Evolutionary conservation across 2,888 invertebrate genomes (phyloP).

Genomic region (Apodemia hepburni): DNA sequence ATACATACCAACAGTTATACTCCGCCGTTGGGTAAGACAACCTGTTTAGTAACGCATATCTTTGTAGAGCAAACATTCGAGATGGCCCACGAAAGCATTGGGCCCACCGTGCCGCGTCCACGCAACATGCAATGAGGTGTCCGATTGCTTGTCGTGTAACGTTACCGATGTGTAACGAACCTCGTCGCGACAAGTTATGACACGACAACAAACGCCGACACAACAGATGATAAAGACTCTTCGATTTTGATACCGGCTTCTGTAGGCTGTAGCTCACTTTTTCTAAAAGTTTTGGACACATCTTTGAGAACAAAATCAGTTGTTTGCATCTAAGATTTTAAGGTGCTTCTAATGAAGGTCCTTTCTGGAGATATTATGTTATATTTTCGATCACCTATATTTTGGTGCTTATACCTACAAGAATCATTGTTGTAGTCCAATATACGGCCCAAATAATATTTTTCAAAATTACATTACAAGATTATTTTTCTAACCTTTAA

Average conservation of each 20-base stretch:
- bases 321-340: no score
- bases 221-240: slow-evolving; percentile 46
- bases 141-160: slow-evolving; percentile 59
- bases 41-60: slow-evolving; percentile 15
- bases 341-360: no score
- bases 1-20: slow-evolving; percentile 5
- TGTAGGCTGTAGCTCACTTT: background rate
- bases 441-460: no score
- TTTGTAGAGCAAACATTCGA: slow-evolving; percentile 17
- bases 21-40: slow-evolving; percentile 2
- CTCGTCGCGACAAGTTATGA: slow-evolving; percentile 64
- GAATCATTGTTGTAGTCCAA: no score
- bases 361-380: no score
- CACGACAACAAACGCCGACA: slow-evolving; percentile 65
- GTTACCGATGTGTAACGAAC: slow-evolving; percentile 56
- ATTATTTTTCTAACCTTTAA: no score
- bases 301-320: background rate
- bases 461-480: no score
- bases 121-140: slow-evolving; percentile 58
- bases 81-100: background rate
- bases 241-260: slow-evolving; percentile 48
- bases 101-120: slow-evolving; percentile 38
- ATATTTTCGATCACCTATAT: no score
- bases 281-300: background rate
- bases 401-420: no score